Base-by-base conservation (phyloP, 2,888 invertebrate species). In the Ormia ochracea region DNA sequence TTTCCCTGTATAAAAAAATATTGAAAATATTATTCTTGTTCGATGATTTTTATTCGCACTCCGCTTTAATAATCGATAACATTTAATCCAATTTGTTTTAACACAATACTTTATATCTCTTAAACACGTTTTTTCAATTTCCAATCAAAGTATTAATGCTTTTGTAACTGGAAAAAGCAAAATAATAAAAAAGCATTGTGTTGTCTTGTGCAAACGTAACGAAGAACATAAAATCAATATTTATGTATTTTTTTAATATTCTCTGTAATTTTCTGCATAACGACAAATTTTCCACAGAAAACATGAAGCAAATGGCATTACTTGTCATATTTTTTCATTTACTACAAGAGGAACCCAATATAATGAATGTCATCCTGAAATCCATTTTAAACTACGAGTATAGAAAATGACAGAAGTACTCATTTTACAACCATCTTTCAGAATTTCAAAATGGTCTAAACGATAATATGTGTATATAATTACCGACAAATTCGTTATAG, bases 181-280 rank as follows among this genome's bases (percentile, higher is more conserved):
- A 50, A 50, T n/a, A 12, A 17, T 26, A 17, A 38, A 2, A 48
- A 38, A 28, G 12, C 38, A 26, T 17, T 36, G 17, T 7, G 4
- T 31, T 14, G 1, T 12, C n/a, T 9, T 26, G 19, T 0, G 12
- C 12, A n/a, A 9, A 45, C 31, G 7, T 31, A 41, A 41, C 17
- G 19, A 14, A 9, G 4, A 4, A 45, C 10, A 17, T 9, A 68
- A 33, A 70, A 50, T 70, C 48, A 59, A 70, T 59, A 59, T 12
- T 48, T 31, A 38, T 69, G 31, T 23, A 33, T 48, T 31, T 70
- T 70, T 70, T 50, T 38, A 38, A 19, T 21, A 17, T 1, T 36
- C 3, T n/a, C 2, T 14, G 33, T 48, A 48, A 48, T 69, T 45
- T 69, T 48, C 9, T 58, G 9, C 19, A 28, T 19, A 48, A 58